Base-by-base conservation (phyloP, 2,113 vertebrate species). In the Nothocercus julius region DNA sequence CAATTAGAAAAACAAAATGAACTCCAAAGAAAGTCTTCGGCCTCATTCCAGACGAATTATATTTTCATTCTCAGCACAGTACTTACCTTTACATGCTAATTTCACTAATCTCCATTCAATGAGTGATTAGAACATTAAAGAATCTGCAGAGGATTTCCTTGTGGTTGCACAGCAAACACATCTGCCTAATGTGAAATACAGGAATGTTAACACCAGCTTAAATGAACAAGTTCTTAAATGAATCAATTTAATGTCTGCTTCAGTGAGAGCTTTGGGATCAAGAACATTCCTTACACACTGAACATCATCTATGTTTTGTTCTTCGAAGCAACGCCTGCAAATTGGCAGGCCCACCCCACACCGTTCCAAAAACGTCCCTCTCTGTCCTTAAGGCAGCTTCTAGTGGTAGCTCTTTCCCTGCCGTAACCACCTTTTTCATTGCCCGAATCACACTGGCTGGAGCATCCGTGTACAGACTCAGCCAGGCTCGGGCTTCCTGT, bases 331-430 rank as follows among this genome's bases (percentile, higher is more conserved):
- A 83, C 7, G 99, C 99, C 90, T 98, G 93, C 82, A 99, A 90
- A 95, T 99, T 99, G 62, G 98, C 98, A 17, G 98, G 98, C 10
- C 98, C 98, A 3, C 99, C 99, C 99, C 99, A 99, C 24, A 99
- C 94, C 5, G 97, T 98, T 91, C 98, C 98, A 53, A 99, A 98
- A 66, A 99, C 81, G 27, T 98, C 98, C 92, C 98, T 99, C 96
- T 99, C 99, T 9, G 91, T 97, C 94, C 97, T 97, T 87, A 99
- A 97, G 42, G 99, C 98, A n/a, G 98, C 98, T 34, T 98, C 97
- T 68, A 99, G 88, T 1, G 97, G 97, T 12, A 99, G 98, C 90
- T 99, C 99, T 97, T 97, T 98, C 59, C 98, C 98, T 4, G 98
- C 98, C 56, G 97, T 36, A 73, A 99, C 97, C 13, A 98, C 98